Evolutionary conservation across 2,888 invertebrate species (phyloP).

Genomic region (Ganaspis brasiliensis): DNA sequence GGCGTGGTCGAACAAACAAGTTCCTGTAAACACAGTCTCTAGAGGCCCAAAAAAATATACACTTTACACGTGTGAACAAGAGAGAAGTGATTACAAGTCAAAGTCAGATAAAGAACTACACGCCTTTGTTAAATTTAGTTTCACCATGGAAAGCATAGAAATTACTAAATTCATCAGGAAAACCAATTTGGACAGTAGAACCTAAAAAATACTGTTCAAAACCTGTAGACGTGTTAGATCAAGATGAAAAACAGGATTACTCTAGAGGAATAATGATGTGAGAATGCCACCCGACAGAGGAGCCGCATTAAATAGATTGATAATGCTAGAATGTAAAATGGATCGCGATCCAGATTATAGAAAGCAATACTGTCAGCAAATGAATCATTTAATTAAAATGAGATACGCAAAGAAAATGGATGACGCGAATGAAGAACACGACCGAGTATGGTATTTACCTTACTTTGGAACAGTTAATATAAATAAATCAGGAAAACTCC

Average conservation of each 20-base stretch:
- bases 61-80: background rate
- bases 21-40: background rate
- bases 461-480: constrained; percentile 9
- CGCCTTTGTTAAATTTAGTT: constrained; percentile 1
- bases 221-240: background rate
- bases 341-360: background rate
- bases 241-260: constrained; percentile 44
- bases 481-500: constrained; percentile 8
- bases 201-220: constrained; percentile 2
- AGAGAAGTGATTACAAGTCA: background rate
- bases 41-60: background rate
- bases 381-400: constrained; percentile 36
- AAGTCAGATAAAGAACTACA: background rate
- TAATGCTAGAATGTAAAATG: constrained; percentile 34
- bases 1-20: constrained; percentile 31
- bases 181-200: constrained; percentile 5
- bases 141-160: constrained; percentile 42
- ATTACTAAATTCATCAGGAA: background rate
- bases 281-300: constrained; percentile 8
- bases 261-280: constrained; percentile 45
- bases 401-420: constrained; percentile 43
- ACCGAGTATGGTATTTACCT: constrained; percentile 13
- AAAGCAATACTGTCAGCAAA: constrained; percentile 36
- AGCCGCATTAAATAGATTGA: constrained; percentile 27
- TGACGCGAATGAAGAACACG: background rate